Base-by-base conservation (phyloP, 2,797 vertebrate species). In the Thunnus albacares region DNA sequence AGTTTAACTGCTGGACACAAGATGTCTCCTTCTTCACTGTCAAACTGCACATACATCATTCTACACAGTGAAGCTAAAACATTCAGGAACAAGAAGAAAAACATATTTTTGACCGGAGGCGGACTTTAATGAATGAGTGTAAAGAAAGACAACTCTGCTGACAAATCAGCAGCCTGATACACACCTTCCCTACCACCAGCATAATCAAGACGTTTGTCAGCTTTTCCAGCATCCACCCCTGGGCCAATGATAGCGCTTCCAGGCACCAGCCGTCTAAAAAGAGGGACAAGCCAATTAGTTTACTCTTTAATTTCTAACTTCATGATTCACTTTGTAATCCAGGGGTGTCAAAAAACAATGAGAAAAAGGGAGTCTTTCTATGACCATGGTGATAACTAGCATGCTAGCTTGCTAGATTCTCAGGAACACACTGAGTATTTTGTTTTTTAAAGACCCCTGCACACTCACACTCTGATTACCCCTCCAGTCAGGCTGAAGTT, bases 181-280 rank as follows among this genome's bases (percentile, higher is more conserved):
- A 90, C 77, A 98, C 94, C 58, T 95, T 95, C 6, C 96, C 97
- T 0, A 97, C 96, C 56, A 98, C 94, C 33, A 99, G 83, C 95
- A 99, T 80, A 13, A 98, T 90, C 58, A 98, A 93, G 49, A 95
- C 45, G 0, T 96, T 91, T 1, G 74, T 95, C 52, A 97, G 86
- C 58, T 97, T 96, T 33, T 93, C 90, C 6, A 96, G 89, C 80
- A 96, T 96, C 77, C 95, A 93, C 38, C 94, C 92, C 86, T 96
- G 97, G 28, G 97, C 95, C 0, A 96, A 90, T 65, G 90, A 91
- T 83, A 99, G 98, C 15, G 96, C 96, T 92, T 98, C 97, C 20
- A 99, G 90, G 72, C 97, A 99, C 97, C 97, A 98, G 2, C 97
- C 97, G 1, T 98, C 97, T 94, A 72, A 62, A 14, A 33, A 79